Conservation (phyloP, 2,888 invertebrate genomes). For the Teleiodes luculella region DNA sequence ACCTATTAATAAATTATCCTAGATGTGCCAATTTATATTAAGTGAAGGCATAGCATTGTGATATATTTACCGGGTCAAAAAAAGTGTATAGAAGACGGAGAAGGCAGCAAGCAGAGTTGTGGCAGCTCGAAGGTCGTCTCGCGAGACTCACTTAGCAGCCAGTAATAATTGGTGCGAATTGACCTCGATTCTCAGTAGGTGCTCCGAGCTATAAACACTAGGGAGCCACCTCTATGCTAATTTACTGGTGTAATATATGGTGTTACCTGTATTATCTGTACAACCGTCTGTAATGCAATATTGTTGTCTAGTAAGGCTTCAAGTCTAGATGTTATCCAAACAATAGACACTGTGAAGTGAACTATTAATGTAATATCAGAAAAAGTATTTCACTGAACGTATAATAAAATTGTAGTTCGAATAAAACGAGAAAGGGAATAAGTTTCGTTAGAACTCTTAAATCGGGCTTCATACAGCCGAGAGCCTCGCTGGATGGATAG, state of each 20-base stretch:
- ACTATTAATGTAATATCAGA: too few relatives aligned
- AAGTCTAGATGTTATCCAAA: not conserved
- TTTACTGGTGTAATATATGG: not conserved
- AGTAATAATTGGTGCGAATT: conserved; percentile 24
- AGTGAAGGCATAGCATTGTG: not conserved
- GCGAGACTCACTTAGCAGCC: conserved; percentile 18
- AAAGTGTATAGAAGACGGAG: not conserved
- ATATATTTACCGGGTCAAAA: not conserved
- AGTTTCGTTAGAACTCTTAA: too few relatives aligned
- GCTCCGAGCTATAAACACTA: conserved; percentile 15
- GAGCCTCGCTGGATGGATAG: too few relatives aligned
- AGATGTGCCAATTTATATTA: too few relatives aligned
- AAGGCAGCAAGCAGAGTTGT: not conserved
- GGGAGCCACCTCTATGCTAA: conserved; percentile 13
- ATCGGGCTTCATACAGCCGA: too few relatives aligned
- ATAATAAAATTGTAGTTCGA: too few relatives aligned
- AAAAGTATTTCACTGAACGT: too few relatives aligned
- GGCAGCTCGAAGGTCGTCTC: conserved; percentile 7
- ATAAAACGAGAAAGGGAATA: too few relatives aligned
- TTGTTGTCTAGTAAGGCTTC: not conserved
- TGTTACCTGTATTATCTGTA: not conserved
- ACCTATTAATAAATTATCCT: too few relatives aligned
- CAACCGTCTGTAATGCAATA: not conserved
- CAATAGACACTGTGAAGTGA: not conserved
- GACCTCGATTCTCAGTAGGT: conserved; percentile 22